Conservation (phyloP, 1,140 invertebrate species). For the Neodiprion pinetum region DNA sequence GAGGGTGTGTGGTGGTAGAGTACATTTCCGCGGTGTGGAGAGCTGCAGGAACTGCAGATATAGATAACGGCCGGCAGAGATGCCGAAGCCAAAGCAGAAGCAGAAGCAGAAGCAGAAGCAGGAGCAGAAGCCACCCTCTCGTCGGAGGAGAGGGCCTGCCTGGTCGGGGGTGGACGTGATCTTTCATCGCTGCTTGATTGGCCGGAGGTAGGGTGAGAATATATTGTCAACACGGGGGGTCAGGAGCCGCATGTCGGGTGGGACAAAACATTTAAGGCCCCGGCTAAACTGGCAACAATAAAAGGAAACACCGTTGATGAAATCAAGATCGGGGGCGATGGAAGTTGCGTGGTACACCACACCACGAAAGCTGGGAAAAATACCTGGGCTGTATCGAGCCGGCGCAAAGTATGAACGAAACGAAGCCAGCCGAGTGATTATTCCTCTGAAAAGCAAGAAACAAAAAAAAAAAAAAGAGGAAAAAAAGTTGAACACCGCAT, state of each 20-base stretch:
- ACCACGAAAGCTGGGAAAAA: background rate
- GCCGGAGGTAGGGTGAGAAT: conserved; percentile 34
- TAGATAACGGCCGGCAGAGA: conserved; percentile 3
- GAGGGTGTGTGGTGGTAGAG: background rate
- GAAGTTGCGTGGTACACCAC: background rate
- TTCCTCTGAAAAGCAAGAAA: background rate
- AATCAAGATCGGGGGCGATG: conserved; percentile 52
- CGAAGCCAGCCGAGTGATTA: background rate
- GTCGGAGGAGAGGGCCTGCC: conserved; percentile 34
- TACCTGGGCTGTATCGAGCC: background rate
- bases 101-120: no score
- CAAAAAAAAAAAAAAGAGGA: background rate
- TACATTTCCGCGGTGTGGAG: background rate
- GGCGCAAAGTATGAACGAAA: no score
- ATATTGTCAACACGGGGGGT: conserved; percentile 43
- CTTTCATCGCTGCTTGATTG: conserved; percentile 62
- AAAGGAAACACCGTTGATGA: conserved; percentile 59
- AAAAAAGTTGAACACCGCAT: background rate
- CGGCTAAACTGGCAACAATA: conserved; percentile 53
- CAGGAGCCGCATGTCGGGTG: background rate
- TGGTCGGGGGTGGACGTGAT: conserved; percentile 54
- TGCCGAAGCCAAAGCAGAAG: background rate
- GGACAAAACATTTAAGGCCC: conserved; percentile 58
- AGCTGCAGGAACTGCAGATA: conserved; percentile 6
- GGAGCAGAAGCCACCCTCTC: background rate